Base-by-base conservation (phyloP, 2,113 vertebrate species). In the Erythrocebus patas region DNA sequence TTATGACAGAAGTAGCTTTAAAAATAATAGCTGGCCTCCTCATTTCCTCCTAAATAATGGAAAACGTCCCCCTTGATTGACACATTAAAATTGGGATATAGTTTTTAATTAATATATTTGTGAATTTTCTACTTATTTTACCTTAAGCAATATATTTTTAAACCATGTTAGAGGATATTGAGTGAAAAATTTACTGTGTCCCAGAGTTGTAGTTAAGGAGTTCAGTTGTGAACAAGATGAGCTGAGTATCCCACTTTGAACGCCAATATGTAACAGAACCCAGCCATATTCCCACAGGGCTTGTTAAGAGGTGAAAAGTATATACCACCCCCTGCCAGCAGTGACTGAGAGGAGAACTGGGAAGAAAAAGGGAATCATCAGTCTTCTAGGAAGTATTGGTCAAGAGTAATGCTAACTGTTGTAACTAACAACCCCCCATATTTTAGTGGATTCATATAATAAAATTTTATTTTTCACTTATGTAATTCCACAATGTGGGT, bases 241-340 rank as follows among this genome's bases (percentile, higher is more conserved):
- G 3, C 83, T 81, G 79, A 96, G 32, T 91, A 73, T 32, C n/a
- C 50, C 35, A n/a, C 86, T 93, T 66, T 72, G 68, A 94, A 94
- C 91, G 73, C 50, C 81, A 93, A 0, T 57, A 35, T 95, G 43
- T 94, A 93, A 76, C 48, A 32, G 38, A 91, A 97, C 78, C 89
- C 85, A 84, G 35, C 66, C 61, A 68, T 20, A 52, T 84, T 91
- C 85, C 95, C 93, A 95, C 23, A 43, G 78, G 50, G 30, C 82
- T 97, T 89, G 38, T 92, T 95, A 55, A 78, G 78, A 89, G 72
- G 85, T 95, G 81, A 85, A 91, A 93, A 96, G 89, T 88, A 25
- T 79, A 91, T n/a, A 38, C 11, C 12, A 40, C 8, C n/a, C 70
- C 6, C 52, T 96, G 89, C 90, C 94, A 96, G 61, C 48, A 89